These are phyloP conservation scores for Phyllotreta cruciferae DNA, from an alignment of 2,888 invertebrate species.

Conservation along the genomic window DNA sequence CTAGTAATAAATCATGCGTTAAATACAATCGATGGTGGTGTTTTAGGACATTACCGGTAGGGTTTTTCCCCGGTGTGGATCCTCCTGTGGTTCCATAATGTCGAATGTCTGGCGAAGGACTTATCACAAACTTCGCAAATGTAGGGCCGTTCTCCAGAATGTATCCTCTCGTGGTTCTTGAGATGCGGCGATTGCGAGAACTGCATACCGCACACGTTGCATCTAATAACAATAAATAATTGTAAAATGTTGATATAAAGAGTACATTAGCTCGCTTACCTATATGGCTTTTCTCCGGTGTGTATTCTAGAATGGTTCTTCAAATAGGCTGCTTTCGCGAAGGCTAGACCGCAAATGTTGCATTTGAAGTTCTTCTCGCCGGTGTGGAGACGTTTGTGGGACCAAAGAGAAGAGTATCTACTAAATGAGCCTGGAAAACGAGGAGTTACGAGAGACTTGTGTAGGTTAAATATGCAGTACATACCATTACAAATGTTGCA, in stretches of 20 bases:
- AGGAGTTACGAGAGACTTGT: neutral
- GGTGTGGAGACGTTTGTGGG: conserved; percentile 86
- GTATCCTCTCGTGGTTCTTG: conserved; percentile 87
- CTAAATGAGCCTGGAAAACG: conserved; percentile 69
- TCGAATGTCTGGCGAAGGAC: conserved; percentile 86
- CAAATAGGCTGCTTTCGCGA: conserved; percentile 89
- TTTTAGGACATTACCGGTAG: conserved; percentile 58
- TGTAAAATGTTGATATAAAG: neutral
- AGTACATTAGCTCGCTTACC: conserved; percentile 21
- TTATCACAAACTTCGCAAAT: conserved; percentile 90
- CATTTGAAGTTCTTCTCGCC: conserved; percentile 88
- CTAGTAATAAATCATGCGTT: conserved; percentile 55
- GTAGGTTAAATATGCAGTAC: conserved; percentile 9
- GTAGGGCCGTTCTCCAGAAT: conserved; percentile 87
- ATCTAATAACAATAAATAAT: conserved; percentile 53
- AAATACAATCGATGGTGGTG: neutral
- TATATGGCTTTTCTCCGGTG: conserved; percentile 70
- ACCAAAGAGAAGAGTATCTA: conserved; percentile 87
- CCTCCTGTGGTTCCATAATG: conserved; percentile 86
- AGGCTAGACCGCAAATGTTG: conserved; percentile 85
- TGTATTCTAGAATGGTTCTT: conserved; percentile 90
- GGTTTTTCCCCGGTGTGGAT: conserved; percentile 90
- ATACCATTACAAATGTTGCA: conserved; percentile 84
- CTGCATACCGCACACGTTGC: conserved; percentile 89
- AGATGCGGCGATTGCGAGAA: conserved; percentile 89